These are phyloP conservation scores for Ibycter americanus DNA, from an alignment of 2,797 vertebrate species.

Conservation along the genomic window DNA sequence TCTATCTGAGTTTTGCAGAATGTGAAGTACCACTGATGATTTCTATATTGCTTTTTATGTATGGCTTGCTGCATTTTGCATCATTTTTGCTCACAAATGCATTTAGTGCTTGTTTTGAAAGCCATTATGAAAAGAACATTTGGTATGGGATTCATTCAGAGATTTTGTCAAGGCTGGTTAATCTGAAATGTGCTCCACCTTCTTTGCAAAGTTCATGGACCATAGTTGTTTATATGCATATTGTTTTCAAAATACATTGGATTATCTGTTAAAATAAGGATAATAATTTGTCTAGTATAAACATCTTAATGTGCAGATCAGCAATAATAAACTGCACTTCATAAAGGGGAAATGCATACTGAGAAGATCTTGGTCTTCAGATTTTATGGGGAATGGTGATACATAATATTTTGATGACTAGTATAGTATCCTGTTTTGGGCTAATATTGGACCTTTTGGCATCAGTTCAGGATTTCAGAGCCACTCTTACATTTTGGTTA, in stretches of 20 bases:
- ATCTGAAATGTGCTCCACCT: background rate
- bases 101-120: constrained; percentile 32
- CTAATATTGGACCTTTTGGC: background rate
- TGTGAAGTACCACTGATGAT: background rate
- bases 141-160: background rate
- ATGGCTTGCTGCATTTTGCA: background rate
- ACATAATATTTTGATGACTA: background rate
- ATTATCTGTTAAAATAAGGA: background rate
- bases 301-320: background rate
- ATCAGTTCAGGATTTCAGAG: background rate
- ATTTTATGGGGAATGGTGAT: background rate
- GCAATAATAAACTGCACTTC: background rate
- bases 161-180: background rate
- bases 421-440: background rate
- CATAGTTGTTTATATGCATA: background rate
- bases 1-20: constrained; percentile 9
- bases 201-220: background rate
- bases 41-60: constrained; percentile 13
- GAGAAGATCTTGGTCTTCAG: background rate
- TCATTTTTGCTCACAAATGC: constrained; percentile 3
- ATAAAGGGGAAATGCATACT: background rate
- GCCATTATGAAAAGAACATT: background rate
- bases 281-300: background rate
- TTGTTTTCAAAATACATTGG: background rate
- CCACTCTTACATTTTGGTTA: background rate